Evolutionary conservation across 2,113 vertebrate species (phyloP), one percentile per base, ranked within the genome.

Genomic region (Dendrocopos noguchii): DNA sequence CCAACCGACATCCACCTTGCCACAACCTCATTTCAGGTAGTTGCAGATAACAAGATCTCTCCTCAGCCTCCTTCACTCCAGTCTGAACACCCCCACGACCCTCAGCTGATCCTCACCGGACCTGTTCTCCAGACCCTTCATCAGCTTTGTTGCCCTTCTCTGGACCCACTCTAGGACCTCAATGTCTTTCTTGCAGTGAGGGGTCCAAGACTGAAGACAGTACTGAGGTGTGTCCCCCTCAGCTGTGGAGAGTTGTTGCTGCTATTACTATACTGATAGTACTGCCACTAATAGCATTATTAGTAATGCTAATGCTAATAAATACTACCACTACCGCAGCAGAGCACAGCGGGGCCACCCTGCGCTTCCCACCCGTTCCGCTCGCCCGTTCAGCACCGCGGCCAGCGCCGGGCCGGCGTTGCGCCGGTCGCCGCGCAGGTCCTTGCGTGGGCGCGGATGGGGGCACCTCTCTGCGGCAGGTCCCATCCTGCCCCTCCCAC

Each of bases 211-310:
- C 50, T 24, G 22, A 25, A 52, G 22, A 52, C 50, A 52, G 22
- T 12, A 13, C 50, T 24, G 12, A 13, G 50, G 12, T 24, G 50
- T 16, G 42, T 44, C 31, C 1, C 0, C 24, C 8, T 16, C 12
- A 16, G 11, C 19, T 0, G 19, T 0, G 1, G 18, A 7, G 28
- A 15, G 7, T 6, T 2, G 34, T 46, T 34, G 27, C 15, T 24
- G 5, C 5, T 29, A 0, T 17, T 12, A 1, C 4, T 9, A 0
- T 1, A 14, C 2, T 4, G 4, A 1, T 1, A 2, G 3, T 1
- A 3, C 5, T 8, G 5, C 15, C 42, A 21, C 2, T 4, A 5
- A 1, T 1, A 2, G 2, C 1, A 3, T 5, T 8, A 6, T 25
- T 2, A 5, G 27, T 22, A 61, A 34, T 34, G 22, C n/a, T 39